Evolutionary conservation across 2,797 vertebrate genomes (phyloP).

Genomic region (Diceros bicornis): DNA sequence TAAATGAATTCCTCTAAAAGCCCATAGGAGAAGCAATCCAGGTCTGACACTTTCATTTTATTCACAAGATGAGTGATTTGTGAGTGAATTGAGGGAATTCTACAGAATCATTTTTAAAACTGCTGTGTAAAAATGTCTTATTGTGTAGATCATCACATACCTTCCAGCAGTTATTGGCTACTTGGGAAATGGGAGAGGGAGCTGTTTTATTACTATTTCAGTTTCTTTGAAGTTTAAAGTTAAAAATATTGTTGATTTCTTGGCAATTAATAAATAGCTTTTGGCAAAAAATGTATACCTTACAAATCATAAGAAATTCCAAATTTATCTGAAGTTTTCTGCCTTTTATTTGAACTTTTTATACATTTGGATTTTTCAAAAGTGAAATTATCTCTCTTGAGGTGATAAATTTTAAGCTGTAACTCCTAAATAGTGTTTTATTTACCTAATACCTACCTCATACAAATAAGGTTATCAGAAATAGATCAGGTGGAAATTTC

Average conservation of each 20-base stretch:
- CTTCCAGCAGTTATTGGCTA: slow-evolving; percentile 53
- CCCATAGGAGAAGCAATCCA: background rate
- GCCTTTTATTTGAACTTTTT: background rate
- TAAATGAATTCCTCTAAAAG: slow-evolving; percentile 31
- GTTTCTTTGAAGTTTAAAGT: slow-evolving; percentile 48
- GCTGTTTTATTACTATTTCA: slow-evolving; percentile 56
- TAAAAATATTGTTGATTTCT: slow-evolving; percentile 38
- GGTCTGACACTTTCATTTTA: slow-evolving; percentile 55
- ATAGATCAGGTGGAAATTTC: slow-evolving; percentile 15
- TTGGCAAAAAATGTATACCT: background rate
- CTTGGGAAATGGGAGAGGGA: slow-evolving; percentile 20
- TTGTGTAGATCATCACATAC: slow-evolving; percentile 33
- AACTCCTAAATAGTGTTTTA: slow-evolving; percentile 23
- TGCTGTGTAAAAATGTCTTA: slow-evolving; percentile 62
- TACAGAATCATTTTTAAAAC: slow-evolving; percentile 47
- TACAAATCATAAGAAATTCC: background rate
- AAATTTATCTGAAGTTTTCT: background rate
- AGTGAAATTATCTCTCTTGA: background rate
- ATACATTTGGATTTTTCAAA: slow-evolving; percentile 22
- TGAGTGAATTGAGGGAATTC: slow-evolving; percentile 64
- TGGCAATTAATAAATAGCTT: slow-evolving; percentile 31
- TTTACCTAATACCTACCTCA: background rate
- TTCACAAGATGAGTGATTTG: slow-evolving; percentile 62
- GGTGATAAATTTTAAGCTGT: background rate
- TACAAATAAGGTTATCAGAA: slow-evolving; percentile 56